phyloP scores from a whole-genome alignment of 2,888 invertebrate species.

The Glyphotaelius pellucidus region DNA sequence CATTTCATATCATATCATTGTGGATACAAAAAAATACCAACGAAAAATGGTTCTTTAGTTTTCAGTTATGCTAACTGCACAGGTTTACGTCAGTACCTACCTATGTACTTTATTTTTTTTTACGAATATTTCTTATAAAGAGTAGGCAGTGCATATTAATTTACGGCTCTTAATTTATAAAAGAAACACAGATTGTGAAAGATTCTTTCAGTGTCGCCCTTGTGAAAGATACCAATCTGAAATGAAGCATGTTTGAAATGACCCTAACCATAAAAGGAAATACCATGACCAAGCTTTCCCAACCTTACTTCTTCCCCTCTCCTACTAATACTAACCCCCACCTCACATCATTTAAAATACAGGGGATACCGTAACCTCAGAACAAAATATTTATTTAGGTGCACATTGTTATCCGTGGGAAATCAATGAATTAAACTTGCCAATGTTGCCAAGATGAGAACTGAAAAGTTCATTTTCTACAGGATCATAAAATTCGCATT shows the following conservation, averaged over 20 bases:
- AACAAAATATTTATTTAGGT: neutral
- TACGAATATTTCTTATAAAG: too few species aligned
- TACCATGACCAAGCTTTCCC: neutral
- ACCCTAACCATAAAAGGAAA: neutral
- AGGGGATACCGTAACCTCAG: neutral
- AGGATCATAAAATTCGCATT: neutral
- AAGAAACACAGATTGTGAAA: neutral
- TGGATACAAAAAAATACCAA: too few species aligned
- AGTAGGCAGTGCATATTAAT: neutral
- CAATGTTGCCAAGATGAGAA: too few species aligned
- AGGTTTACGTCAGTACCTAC: too few species aligned
- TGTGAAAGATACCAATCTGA: neutral
- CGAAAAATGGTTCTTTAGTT: too few species aligned
- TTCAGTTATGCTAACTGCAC: too few species aligned
- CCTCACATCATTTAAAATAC: neutral
- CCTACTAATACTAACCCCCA: neutral
- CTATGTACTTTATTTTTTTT: too few species aligned
- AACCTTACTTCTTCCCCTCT: neutral
- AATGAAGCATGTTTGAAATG: too few species aligned
- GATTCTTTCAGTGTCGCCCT: neutral
- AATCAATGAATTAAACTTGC: too few species aligned
- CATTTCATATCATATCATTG: too few species aligned
- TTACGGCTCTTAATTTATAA: neutral
- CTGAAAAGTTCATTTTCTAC: too few species aligned
- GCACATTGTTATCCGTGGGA: neutral